Evolutionary conservation across 2,113 vertebrate genomes (phyloP).

Genomic region (Cephalopholis sonnerati): DNA sequence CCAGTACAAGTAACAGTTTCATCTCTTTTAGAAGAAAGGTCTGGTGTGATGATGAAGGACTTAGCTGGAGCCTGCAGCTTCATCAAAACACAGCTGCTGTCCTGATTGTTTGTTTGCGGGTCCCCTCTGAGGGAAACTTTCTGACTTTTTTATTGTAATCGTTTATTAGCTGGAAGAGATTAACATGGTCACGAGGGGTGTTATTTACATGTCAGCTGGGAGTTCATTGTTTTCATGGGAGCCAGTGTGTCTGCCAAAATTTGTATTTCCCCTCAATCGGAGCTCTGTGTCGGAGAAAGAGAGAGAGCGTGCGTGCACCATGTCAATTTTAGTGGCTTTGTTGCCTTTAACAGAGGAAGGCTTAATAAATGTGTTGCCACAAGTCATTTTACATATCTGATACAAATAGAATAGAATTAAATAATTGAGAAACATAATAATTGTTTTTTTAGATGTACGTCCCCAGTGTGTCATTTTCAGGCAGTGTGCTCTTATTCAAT

Average conservation of each 20-base stretch:
- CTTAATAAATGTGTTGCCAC: conserved; percentile 10
- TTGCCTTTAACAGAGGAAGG: conserved; percentile 4
- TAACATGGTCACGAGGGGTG: conserved; percentile 65
- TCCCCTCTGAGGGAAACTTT: conserved; percentile 43
- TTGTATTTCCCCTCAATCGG: conserved; percentile 66
- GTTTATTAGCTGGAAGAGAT: conserved; percentile 62
- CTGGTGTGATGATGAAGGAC: neutral
- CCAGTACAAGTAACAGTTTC: conserved; percentile 38
- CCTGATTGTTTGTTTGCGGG: neutral
- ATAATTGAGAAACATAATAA: neutral
- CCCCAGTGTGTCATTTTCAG: neutral
- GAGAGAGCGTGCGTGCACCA: neutral
- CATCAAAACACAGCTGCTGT: conserved; percentile 25
- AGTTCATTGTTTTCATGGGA: conserved; percentile 73
- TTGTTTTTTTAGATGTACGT: neutral
- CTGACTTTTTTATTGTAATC: conserved; percentile 48
- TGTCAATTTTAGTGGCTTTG: conserved; percentile 22
- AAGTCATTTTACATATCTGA: neutral
- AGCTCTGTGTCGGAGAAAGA: conserved; percentile 35
- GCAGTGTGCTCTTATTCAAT: neutral
- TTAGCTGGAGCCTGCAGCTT: conserved; percentile 10
- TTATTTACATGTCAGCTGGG: conserved; percentile 73
- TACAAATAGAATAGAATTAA: neutral
- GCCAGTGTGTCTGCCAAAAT: conserved; percentile 74
- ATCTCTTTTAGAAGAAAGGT: neutral